These are phyloP conservation scores for Brachionus calyciflorus DNA, from an alignment of 1,140 invertebrate genomes.

Conservation along the genomic window DNA sequence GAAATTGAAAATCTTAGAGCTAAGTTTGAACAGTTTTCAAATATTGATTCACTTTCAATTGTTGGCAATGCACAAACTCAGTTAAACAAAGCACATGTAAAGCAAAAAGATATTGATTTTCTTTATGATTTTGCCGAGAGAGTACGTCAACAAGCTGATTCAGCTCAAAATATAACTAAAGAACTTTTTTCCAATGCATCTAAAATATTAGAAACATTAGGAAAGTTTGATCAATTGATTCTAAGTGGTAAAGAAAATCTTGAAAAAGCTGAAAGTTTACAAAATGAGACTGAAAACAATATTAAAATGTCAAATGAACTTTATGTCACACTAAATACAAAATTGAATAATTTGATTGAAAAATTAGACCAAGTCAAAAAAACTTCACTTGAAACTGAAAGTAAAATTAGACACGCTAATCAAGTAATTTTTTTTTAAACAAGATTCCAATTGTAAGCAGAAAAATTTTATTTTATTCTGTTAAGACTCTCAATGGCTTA, in stretches of 20 bases:
- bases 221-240: conserved; percentile 41
- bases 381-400: not conserved
- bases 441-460: not conserved
- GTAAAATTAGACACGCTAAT: not conserved
- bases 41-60: not conserved
- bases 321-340: not conserved
- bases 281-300: not conserved
- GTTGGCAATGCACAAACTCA: not conserved
- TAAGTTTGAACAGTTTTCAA: not conserved
- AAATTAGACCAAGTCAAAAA: not conserved
- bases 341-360: not conserved
- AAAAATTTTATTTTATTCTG: not conserved
- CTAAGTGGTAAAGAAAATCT: not conserved
- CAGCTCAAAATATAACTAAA: not conserved
- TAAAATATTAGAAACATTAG: conserved; percentile 15
- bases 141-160: not conserved
- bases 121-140: not conserved
- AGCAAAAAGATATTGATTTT: conserved; percentile 45
- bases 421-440: not conserved
- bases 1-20: not conserved
- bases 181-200: not conserved
- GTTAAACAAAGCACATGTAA: conserved; percentile 8
- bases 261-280: conserved; percentile 3
- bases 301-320: not conserved
- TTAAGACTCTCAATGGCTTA: conserved; percentile 1